phyloP scores from a whole-genome alignment of 30 jellyfish, hydroid and myxozoan genomes.

The Cassiopea xamachana region DNA sequence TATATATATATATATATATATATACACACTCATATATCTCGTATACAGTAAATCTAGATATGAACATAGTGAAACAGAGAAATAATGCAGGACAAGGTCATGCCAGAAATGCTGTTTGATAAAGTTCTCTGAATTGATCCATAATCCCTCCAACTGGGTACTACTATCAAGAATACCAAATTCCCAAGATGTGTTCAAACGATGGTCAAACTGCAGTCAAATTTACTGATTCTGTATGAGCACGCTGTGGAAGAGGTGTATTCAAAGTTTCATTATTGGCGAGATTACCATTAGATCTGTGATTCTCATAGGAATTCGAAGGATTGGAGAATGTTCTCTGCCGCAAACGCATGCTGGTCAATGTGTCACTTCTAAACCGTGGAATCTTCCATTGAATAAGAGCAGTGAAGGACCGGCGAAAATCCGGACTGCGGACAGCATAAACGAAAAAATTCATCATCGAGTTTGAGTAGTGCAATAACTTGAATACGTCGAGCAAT shows the following conservation, averaged over 20 bases:
- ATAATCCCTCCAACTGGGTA: no score
- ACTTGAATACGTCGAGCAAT: slow-evolving; percentile 33
- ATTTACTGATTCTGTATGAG: background rate
- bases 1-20: no score
- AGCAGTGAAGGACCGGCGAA: slow-evolving; percentile 79
- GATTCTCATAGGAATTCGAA: slow-evolving; percentile 24
- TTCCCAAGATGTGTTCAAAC: no score
- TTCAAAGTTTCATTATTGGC: slow-evolving; percentile 36
- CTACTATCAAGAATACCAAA: no score
- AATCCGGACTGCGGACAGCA: slow-evolving; percentile 95
- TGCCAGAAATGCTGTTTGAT: no score
- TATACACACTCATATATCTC: no score
- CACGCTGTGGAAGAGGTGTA: slow-evolving; percentile 55
- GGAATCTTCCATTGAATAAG: slow-evolving; percentile 67
- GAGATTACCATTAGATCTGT: slow-evolving; percentile 33
- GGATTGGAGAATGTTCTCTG: slow-evolving; percentile 63
- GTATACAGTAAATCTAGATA: no score
- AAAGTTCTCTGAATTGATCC: no score
- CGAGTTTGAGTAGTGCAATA: slow-evolving; percentile 78
- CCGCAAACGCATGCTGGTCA: slow-evolving; percentile 37
- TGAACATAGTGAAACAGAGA: no score
- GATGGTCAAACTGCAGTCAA: background rate
- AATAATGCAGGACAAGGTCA: no score
- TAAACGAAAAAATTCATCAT: slow-evolving; percentile 93
- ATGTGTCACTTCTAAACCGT: slow-evolving; percentile 65